phyloP scores from a whole-genome alignment of 2,797 vertebrate genomes.

The Acanthopagrus latus region DNA sequence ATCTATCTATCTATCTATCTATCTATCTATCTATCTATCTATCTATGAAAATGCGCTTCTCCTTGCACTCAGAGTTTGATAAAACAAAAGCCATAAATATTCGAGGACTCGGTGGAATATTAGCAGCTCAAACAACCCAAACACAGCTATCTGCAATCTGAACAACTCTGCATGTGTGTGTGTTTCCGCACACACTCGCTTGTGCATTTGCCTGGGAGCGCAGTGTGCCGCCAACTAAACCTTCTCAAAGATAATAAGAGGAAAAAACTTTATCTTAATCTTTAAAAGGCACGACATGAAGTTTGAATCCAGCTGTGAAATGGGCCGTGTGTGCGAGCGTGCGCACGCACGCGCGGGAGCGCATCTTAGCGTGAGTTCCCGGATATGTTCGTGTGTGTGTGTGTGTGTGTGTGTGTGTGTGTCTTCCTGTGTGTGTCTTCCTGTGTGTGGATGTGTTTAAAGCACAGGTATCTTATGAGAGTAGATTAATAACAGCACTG shows the following conservation, averaged over 20 bases:
- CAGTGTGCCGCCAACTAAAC: constrained; percentile 75
- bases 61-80: constrained; percentile 45
- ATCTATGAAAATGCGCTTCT: constrained; percentile 24
- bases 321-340: constrained; percentile 51
- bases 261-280: constrained; percentile 80
- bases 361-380: constrained; percentile 41
- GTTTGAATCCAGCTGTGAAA: constrained; percentile 78
- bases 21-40: constrained; percentile 21
- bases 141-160: constrained; percentile 74
- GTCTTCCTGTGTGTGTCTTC: neutral
- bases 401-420: constrained; percentile 11
- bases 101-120: constrained; percentile 72
- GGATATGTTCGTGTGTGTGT: constrained; percentile 41
- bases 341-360: constrained; percentile 11
- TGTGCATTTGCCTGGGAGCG: constrained; percentile 67
- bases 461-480: constrained; percentile 75
- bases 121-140: constrained; percentile 75
- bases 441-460: constrained; percentile 59
- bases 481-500: constrained; percentile 80
- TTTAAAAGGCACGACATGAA: constrained; percentile 79
- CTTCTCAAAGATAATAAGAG: constrained; percentile 80
- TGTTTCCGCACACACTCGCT: constrained; percentile 12
- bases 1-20: constrained; percentile 16
- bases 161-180: constrained; percentile 42
- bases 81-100: constrained; percentile 76